Evolutionary conservation across 92 coral and sea anemone genomes (phyloP).

Genomic region (Palythoa caribaeorum): DNA sequence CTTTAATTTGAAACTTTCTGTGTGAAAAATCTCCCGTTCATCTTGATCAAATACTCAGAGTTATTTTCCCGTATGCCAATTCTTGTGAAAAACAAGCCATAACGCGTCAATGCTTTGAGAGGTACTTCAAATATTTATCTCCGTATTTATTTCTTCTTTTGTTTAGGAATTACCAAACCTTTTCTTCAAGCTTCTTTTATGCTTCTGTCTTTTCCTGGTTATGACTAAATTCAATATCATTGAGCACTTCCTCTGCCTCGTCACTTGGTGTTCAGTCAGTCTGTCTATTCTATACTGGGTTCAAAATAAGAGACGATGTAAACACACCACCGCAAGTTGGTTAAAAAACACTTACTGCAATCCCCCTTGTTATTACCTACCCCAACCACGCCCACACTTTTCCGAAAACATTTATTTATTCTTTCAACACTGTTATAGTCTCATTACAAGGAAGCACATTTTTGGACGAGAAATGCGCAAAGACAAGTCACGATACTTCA

Average conservation of each 20-base stretch:
- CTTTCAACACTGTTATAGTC: too few species aligned
- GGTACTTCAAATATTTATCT: neutral
- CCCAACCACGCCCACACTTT: too few species aligned
- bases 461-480: too few species aligned
- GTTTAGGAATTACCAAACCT: neutral
- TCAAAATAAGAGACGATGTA: neutral
- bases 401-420: too few species aligned
- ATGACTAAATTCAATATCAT: slow-evolving; percentile 4
- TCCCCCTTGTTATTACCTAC: too few species aligned
- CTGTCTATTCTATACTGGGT: neutral
- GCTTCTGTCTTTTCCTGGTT: neutral
- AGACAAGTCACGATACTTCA: too few species aligned
- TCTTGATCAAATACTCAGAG: neutral
- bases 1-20: neutral
- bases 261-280: neutral
- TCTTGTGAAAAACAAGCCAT: neutral
- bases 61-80: neutral
- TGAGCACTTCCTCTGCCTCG: neutral
- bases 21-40: neutral
- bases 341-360: too few species aligned
- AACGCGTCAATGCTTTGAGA: neutral
- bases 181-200: neutral
- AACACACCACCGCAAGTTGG: too few species aligned
- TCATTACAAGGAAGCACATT: too few species aligned
- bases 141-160: neutral